Percentiles rank a stretch among this genome's conserved stretches.
Conservation (phyloP, 2,888 invertebrate species). For the Mycalesis mineus region DNA sequence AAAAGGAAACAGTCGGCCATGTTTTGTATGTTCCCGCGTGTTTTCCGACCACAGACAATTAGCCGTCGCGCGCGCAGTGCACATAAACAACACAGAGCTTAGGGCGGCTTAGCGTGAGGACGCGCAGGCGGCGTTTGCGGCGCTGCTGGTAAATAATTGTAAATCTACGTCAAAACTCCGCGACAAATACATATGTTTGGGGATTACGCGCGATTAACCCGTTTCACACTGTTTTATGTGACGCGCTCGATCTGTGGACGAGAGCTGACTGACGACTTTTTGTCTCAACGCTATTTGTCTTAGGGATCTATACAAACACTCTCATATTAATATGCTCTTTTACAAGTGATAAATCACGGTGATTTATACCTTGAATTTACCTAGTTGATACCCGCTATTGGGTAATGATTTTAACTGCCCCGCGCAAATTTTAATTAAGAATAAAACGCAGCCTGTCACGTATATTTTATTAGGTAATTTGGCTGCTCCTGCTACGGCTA, state of each 20-base stretch:
- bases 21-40: constrained; percentile 59
- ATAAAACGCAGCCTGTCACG: too few species aligned
- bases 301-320: too few species aligned
- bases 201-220: constrained; percentile 73
- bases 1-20: constrained; percentile 44
- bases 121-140: constrained; percentile 61
- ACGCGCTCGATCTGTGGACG: constrained; percentile 49
- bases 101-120: constrained; percentile 66
- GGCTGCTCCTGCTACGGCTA: too few species aligned
- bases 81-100: constrained; percentile 68
- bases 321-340: too few species aligned
- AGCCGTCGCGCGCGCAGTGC: constrained; percentile 53
- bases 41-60: constrained; percentile 67
- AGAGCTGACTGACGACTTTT: constrained; percentile 66
- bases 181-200: constrained; percentile 74
- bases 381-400: too few species aligned
- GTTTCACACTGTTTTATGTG: constrained; percentile 67
- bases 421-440: too few species aligned
- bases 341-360: too few species aligned
- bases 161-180: constrained; percentile 77
- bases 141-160: constrained; percentile 75
- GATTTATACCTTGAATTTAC: too few species aligned
- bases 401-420: too few species aligned
- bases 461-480: too few species aligned
- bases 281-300: background rate